Evolutionary conservation across 2,888 invertebrate genomes (phyloP), one percentile per base, ranked within the genome.

Genomic region (Odontomyia ornata): DNA sequence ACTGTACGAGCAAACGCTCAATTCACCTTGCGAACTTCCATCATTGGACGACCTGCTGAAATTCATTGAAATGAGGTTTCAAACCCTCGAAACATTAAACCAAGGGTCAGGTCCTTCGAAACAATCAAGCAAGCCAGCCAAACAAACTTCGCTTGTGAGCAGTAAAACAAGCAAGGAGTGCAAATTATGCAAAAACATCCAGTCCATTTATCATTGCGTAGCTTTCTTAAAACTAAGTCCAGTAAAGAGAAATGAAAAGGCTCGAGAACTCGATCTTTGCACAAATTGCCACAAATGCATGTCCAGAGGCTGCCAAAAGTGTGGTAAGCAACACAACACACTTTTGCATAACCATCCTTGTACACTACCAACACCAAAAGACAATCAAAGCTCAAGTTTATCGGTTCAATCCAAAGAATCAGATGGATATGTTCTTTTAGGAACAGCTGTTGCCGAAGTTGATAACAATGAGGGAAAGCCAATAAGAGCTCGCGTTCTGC

Each of bases 31-130:
- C 11, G 65, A 65, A 0, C 36, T 65, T 4, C 65, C 15, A 18
- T 65, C 65, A 30, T n/a, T 65, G n/a, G 21, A 65, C 18, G 65
- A 43, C 4, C 30, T 65, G 25, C 21, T 65, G 7, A 65, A 65
- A 18, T 65, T 65, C 21, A 36, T 65, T n/a, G 65, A 65, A 65
- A 65, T 30, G 65, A 15, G 65, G 25, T 65, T 65, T 18, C 65
- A 65, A 30, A 21, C 65, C 18, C 28, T 65, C 13, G 43, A 65
- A 30, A 21, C 43, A 1, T 30, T 65, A 3, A 21, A 0, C 28
- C 65, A 60, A 5, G 4, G 23, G 15, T 7, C 60, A 21, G 15
- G 25, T 23, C 11, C 21, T 11, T 25, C 21, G 3, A 60, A 60
- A 60, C 21, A 60, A 60, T 23, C n/a, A n/a, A n/a, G n/a, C n/a